A percentile compares a stretch with the other conserved stretches of the same genome.
phyloP scores from a whole-genome alignment of 1,140 invertebrate genomes.

The Hyles euphorbiae region DNA sequence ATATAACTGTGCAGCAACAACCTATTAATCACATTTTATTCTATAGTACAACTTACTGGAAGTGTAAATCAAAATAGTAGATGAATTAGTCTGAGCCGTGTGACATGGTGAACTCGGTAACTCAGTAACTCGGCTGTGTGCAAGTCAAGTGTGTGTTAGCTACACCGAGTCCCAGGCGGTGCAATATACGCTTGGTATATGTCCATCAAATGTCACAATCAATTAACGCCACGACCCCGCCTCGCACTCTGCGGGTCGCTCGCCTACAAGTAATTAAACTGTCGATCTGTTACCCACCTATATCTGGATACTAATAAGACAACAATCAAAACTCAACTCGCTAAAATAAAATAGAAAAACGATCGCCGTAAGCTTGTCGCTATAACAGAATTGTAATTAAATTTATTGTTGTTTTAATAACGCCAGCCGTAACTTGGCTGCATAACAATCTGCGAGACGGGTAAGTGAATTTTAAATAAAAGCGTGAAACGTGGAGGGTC shows the following conservation, averaged over 20 bases:
- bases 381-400: slow-evolving; percentile 62
- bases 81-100: no score
- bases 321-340: background rate
- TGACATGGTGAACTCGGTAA: no score
- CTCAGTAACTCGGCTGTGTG: no score
- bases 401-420: slow-evolving; percentile 63
- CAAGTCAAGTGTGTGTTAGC: background rate
- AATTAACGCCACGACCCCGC: slow-evolving; percentile 49
- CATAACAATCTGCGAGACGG: slow-evolving; percentile 64
- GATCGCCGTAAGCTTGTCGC: slow-evolving; percentile 47
- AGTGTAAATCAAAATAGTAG: no score
- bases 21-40: no score
- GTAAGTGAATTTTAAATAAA: slow-evolving; percentile 74
- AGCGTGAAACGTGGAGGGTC: slow-evolving; percentile 54
- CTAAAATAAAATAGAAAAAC: slow-evolving; percentile 4
- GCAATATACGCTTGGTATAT: slow-evolving; percentile 47
- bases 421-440: slow-evolving; percentile 52
- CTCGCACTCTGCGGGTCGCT: slow-evolving; percentile 24
- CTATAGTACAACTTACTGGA: no score
- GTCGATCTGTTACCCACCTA: slow-evolving; percentile 29
- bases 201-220: slow-evolving; percentile 70
- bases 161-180: slow-evolving; percentile 38
- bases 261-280: slow-evolving; percentile 45
- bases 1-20: no score
- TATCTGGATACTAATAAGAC: no score